Base-by-base conservation (phyloP, 2,113 vertebrate genomes). In the Seriola dumerili region DNA sequence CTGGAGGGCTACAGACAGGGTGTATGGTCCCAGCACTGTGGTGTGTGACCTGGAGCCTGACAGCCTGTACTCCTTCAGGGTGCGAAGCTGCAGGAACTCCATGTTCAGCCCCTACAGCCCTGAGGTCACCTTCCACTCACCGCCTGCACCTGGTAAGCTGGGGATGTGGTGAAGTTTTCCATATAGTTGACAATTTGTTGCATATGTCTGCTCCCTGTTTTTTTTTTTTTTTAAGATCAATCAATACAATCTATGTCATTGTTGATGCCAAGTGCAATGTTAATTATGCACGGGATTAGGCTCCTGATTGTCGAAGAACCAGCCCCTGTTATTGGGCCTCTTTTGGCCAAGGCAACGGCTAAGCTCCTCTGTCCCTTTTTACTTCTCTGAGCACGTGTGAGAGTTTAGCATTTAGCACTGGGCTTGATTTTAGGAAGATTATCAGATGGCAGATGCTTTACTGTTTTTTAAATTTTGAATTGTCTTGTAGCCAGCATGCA, bases 101-200 rank as follows among this genome's bases (percentile, higher is more conserved):
- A 80, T 96, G 81, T 96, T 93, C 74, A 97, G 97, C 70, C 95
- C 96, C 59, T 97, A 96, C 93, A 98, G 98, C 92, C 94, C 89
- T 2, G 97, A 98, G 84, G 94, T 99, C 86, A 85, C 94, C 79
- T 94, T 99, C 58, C 95, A 89, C 76, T 98, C 97, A 0, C 97
- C 98, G 3, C 97, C 97, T n/a, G 97, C 97, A 78, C 94, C 97
- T 88, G 97, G 98, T 99, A 96, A 90, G 84, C 9, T 23, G 19
- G 12, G 17, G 0, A 0, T 4, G 11, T 12, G 38, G 8, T 12
- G 2, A 23, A 2, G 8, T 29, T 65, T 59, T 25, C 40, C 59
- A 72, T 44, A 25, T 25, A 42, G 5, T 9, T 65, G 12, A 44
- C 23, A 4, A 4, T n/a, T 34, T 42, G 2, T 36, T 54, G 29